Percentiles rank a stretch among this genome's conserved stretches.
phyloP scores from a whole-genome alignment of 2,113 vertebrate genomes.

The Mugil cephalus region DNA sequence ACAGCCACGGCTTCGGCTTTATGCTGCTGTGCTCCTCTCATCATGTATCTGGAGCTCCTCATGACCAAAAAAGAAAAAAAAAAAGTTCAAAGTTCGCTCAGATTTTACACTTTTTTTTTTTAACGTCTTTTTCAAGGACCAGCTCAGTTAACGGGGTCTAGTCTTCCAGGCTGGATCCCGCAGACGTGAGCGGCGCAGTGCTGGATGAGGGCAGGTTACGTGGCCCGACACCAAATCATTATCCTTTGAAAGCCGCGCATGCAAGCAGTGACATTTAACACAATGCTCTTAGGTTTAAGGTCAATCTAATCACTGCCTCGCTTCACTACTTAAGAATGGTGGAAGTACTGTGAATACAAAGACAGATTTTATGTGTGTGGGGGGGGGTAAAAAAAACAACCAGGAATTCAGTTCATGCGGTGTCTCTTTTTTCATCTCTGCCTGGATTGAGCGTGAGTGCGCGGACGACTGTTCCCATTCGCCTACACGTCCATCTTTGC shows the following conservation, averaged over 20 bases:
- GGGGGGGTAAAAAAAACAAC: conserved; percentile 1
- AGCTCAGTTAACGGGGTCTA: conserved; percentile 49
- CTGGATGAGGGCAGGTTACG: conserved; percentile 15
- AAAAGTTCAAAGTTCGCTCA: conserved; percentile 11
- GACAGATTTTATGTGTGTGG: conserved; percentile 11
- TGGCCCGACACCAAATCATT: conserved; percentile 21
- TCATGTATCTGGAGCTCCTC: conserved; percentile 38
- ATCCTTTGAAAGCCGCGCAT: conserved; percentile 19
- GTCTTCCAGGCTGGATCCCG: conserved; percentile 23
- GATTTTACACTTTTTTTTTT: conserved; percentile 37
- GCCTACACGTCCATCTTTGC: conserved; percentile 70
- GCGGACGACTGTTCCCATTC: conserved; percentile 68
- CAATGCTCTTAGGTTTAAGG: conserved; percentile 29
- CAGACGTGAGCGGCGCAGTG: neutral
- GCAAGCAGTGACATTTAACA: conserved; percentile 41
- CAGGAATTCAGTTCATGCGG: conserved; percentile 48
- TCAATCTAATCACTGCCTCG: conserved; percentile 31
- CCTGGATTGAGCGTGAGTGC: conserved; percentile 66
- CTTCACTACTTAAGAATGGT: conserved; percentile 19
- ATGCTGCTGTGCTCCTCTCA: conserved; percentile 25
- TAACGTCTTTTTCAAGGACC: conserved; percentile 5
- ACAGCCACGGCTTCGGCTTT: neutral
- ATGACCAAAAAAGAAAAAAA: neutral
- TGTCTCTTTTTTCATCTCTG: conserved; percentile 46
- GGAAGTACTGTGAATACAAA: conserved; percentile 21